Conservation (phyloP, 2,888 invertebrate genomes). For the Melangyna quadrimaculata region DNA sequence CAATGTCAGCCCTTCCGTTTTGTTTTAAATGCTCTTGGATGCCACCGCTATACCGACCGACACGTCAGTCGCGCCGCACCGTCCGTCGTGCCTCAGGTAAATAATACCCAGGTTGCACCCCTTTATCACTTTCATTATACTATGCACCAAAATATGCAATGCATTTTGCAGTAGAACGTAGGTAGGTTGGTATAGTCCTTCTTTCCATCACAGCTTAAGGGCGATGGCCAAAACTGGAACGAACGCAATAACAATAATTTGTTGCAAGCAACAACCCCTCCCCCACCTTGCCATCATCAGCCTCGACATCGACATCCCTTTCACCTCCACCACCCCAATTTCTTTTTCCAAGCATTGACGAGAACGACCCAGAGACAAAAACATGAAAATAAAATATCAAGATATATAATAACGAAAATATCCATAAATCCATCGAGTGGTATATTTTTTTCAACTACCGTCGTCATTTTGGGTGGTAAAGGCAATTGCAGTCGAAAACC, state of each 20-base stretch:
- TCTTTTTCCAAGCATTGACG: constrained; percentile 42
- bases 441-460: constrained; percentile 70
- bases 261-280: constrained; percentile 45
- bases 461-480: constrained; percentile 66
- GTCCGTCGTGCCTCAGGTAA: not conserved
- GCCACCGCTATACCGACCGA: too few relatives aligned
- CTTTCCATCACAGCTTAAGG: constrained; percentile 30
- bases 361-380: constrained; percentile 61
- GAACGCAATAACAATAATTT: constrained; percentile 71
- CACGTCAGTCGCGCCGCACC: not conserved
- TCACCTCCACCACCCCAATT: not conserved
- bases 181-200: not conserved
- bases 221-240: constrained; percentile 67
- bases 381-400: constrained; percentile 66
- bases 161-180: constrained; percentile 35
- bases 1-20: constrained; percentile 22
- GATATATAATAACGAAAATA: constrained; percentile 66
- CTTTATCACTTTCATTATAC: constrained; percentile 3
- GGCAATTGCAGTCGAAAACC: constrained; percentile 1
- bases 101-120: constrained; percentile 46
- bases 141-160: constrained; percentile 46
- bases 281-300: not conserved
- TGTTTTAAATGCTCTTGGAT: not conserved
- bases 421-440: constrained; percentile 70
- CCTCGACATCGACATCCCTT: not conserved